Percentiles rank a stretch among this genome's conserved stretches.
Evolutionary conservation across 64 coral and sea anemone genomes (phyloP).

Genomic region (Dendrophyllia cribrosa): DNA sequence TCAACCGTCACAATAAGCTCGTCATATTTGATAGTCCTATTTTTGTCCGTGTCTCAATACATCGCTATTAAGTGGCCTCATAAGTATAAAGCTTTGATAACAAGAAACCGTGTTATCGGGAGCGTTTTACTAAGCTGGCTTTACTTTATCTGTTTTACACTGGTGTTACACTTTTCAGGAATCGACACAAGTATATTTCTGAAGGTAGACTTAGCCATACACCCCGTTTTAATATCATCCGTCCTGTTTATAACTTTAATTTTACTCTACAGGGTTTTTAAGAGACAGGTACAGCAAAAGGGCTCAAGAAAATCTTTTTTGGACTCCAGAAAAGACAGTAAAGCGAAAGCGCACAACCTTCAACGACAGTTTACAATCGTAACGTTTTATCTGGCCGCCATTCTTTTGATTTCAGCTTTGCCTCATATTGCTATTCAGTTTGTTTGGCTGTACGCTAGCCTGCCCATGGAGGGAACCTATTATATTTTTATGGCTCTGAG

Average conservation of each 20-base stretch:
- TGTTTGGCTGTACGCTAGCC: conserved; percentile 46
- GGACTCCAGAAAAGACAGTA: background rate
- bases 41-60: conserved; percentile 81
- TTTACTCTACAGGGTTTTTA: conserved; percentile 72
- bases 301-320: background rate
- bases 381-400: conserved; percentile 81
- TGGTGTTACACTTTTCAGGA: conserved; percentile 56
- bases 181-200: conserved; percentile 59
- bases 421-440: conserved; percentile 83
- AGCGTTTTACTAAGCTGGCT: conserved; percentile 74
- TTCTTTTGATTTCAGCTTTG: conserved; percentile 78
- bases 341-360: conserved; percentile 48
- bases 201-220: conserved; percentile 73
- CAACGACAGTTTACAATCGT: conserved; percentile 89
- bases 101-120: conserved; percentile 34
- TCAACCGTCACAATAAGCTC: conserved; percentile 95
- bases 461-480: conserved; percentile 11
- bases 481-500: conserved; percentile 67
- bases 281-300: conserved; percentile 45
- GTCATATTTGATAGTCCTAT: conserved; percentile 81
- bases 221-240: conserved; percentile 77
- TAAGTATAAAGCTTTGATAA: conserved; percentile 69
- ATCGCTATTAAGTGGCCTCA: conserved; percentile 85
- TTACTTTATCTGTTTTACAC: conserved; percentile 77
- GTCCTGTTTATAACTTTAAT: conserved; percentile 61